Evolutionary conservation across 2,113 vertebrate species (phyloP).

Genomic region (Ivindomyrus marchei): DNA sequence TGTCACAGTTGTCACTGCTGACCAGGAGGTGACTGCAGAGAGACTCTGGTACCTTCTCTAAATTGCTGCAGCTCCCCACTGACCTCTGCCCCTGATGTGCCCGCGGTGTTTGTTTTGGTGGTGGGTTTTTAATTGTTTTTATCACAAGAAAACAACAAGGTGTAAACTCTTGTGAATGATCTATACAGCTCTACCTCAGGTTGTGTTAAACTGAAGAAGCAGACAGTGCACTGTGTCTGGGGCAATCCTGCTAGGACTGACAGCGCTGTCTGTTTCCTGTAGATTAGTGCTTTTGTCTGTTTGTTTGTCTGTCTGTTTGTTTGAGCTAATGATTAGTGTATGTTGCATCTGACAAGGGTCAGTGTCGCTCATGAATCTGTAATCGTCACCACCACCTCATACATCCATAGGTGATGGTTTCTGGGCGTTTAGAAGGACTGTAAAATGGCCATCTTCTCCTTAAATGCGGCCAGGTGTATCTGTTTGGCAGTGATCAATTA

Average conservation of each 20-base stretch:
- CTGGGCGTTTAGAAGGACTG: not conserved
- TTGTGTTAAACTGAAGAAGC: slow-evolving; percentile 31
- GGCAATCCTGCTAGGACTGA: not conserved
- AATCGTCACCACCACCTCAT: not conserved
- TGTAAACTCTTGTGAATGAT: slow-evolving; percentile 46
- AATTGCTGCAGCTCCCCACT: slow-evolving; percentile 7
- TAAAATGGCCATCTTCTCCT: not conserved
- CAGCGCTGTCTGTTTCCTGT: slow-evolving; percentile 29
- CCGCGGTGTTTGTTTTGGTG: slow-evolving; percentile 13
- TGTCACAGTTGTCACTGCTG: not conserved
- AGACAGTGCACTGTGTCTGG: slow-evolving; percentile 1
- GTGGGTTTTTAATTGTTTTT: slow-evolving; percentile 24
- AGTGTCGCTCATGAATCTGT: slow-evolving; percentile 12
- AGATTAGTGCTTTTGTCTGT: slow-evolving; percentile 23
- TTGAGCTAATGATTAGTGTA: slow-evolving; percentile 22
- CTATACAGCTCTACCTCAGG: slow-evolving; percentile 68
- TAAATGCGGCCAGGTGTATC: not conserved
- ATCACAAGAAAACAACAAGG: slow-evolving; percentile 37
- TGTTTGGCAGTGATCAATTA: not conserved
- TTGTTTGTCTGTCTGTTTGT: slow-evolving; percentile 28
- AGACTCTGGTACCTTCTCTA: not conserved
- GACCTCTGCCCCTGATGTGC: not conserved
- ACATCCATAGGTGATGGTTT: not conserved
- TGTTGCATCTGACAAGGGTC: slow-evolving; percentile 26
- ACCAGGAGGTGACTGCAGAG: not conserved